A percentile compares a stretch with the other conserved stretches of the same genome.
Evolutionary conservation across 2,113 vertebrate genomes (phyloP).

Genomic region (Pelobates fuscus): DNA sequence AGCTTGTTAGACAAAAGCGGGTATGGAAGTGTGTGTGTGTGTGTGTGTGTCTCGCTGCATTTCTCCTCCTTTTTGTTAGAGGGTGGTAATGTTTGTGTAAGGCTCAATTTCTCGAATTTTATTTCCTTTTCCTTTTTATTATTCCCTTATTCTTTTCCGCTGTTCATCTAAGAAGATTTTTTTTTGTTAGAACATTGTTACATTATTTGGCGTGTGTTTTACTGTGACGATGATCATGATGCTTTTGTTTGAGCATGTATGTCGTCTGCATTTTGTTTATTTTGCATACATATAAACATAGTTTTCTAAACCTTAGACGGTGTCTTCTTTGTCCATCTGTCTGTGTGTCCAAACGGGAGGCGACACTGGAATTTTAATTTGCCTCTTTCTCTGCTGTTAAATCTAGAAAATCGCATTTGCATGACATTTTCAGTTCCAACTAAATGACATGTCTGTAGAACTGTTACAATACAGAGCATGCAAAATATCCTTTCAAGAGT

Average conservation of each 20-base stretch:
- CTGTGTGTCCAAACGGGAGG: conserved; percentile 60
- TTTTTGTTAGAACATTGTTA: background rate
- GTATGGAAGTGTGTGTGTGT: conserved; percentile 16
- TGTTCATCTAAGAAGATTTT: conserved; percentile 15
- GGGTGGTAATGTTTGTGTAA: conserved; percentile 40
- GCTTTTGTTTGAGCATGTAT: conserved; percentile 1
- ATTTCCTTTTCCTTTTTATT: conserved; percentile 7
- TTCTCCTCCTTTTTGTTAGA: conserved; percentile 15
- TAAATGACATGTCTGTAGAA: too few relatives aligned
- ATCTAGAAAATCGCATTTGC: background rate
- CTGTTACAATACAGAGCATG: background rate
- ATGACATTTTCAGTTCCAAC: too few relatives aligned
- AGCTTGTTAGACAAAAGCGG: conserved; percentile 38
- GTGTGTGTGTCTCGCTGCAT: conserved; percentile 7
- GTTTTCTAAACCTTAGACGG: conserved; percentile 6
- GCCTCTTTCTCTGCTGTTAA: background rate
- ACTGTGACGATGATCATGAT: background rate
- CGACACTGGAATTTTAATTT: conserved; percentile 65
- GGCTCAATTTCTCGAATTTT: conserved; percentile 15
- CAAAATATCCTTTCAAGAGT: background rate
- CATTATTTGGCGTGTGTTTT: conserved; percentile 14
- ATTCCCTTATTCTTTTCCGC: conserved; percentile 1
- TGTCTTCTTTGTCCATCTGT: conserved; percentile 59
- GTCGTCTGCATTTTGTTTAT: conserved; percentile 31
- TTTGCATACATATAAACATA: conserved; percentile 49